Base-by-base conservation (phyloP, 2,888 invertebrate genomes). In the Galerucella nymphaeae region DNA sequence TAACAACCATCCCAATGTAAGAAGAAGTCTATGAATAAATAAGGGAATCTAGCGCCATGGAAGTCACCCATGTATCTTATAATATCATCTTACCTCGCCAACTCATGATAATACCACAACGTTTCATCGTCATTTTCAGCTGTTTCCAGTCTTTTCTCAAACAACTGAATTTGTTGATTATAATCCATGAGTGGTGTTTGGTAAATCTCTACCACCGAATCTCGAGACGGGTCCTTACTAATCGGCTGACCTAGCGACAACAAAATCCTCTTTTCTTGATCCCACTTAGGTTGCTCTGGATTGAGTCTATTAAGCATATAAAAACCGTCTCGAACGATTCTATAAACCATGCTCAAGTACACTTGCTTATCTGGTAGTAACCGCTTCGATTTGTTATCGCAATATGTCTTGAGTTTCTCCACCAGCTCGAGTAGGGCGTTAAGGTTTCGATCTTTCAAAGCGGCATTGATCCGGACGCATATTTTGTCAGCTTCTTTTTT, bases 71-170 rank as follows among this genome's bases (percentile, higher is more conserved):
- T 5, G 30, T 30, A 3, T 5, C 30, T 42, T 42, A 13, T 13
- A 2, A 13, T 13, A 2, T 42, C 42, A 53, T 5, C 18, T 18
- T 85, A 76, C 64, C 78, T 76, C 9, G 86, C 83, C 13, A 89
- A 80, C 76, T 89, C 89, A 75, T 89, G 87, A 75, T 86, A 88
- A 57, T 71, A 79, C 79, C 38, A 89, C 74, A 88, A 88, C 87
- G 88, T 80, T 80, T 89, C 89, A n/a, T 86, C 80, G 0, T 85
- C 80, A 48, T 75, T 77, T 38, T 78, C 78, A 1, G 85, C 84
- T 41, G 79, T 78, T 57, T 78, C 77, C 8, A 87, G 71, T 2
- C 86, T 81, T 42, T 81, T 78, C 70, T 84, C 83, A 68, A 82
- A 83, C 13, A 81, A 71, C 8, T 59, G 20, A 59, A 86, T 81